phyloP scores from a whole-genome alignment of 2,797 vertebrate genomes.

The Parauchenoglanis punctatus region DNA sequence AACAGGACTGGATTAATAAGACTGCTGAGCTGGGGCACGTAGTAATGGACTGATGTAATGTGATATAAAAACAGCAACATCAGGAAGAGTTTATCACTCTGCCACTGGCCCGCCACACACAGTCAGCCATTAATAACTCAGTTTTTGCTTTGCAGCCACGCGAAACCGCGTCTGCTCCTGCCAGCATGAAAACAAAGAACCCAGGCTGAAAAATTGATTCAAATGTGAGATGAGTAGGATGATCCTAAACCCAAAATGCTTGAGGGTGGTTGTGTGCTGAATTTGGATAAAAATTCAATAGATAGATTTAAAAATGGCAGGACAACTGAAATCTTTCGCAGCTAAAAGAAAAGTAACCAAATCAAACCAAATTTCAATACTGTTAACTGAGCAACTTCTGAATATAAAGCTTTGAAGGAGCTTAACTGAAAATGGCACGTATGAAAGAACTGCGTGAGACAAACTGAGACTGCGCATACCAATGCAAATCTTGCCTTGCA shows the following conservation, averaged over 20 bases:
- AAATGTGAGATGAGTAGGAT: neutral
- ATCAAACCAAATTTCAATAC: neutral
- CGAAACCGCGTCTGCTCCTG: conserved; percentile 36
- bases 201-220: neutral
- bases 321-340: neutral
- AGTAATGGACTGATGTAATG: conserved; percentile 63
- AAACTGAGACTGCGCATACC: neutral
- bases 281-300: conserved; percentile 13
- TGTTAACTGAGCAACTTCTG: neutral
- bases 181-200: conserved; percentile 47
- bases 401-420: neutral
- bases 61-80: conserved; percentile 61
- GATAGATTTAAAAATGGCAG: neutral
- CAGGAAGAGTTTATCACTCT: conserved; percentile 59
- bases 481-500: no score
- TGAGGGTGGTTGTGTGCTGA: neutral
- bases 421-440: neutral
- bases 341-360: neutral
- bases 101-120: conserved; percentile 45
- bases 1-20: conserved; percentile 61
- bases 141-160: conserved; percentile 33
- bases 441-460: neutral
- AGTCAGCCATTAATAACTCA: conserved; percentile 54
- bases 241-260: conserved; percentile 6
- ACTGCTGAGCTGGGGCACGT: conserved; percentile 31